These are phyloP conservation scores for Hydractinia symbiolongicarpus DNA, from an alignment of 30 jellyfish, hydroid and myxozoan species.

Conservation along the genomic window DNA sequence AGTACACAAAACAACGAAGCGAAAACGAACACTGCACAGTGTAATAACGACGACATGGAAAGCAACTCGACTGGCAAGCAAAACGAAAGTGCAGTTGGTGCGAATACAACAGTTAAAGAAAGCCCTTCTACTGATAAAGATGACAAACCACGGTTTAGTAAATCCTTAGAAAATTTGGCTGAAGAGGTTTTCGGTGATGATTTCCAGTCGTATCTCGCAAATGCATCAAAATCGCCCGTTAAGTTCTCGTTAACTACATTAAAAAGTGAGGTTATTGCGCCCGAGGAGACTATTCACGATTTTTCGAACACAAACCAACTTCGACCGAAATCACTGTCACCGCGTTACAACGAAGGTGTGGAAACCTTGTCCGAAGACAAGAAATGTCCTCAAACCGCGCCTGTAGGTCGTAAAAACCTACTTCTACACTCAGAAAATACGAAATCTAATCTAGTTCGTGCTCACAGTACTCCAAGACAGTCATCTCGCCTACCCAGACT, in stretches of 20 bases:
- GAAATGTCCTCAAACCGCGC: background rate
- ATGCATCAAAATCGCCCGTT: conserved; percentile 25
- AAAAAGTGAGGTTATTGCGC: background rate
- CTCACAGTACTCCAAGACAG: conserved; percentile 9
- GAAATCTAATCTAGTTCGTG: background rate
- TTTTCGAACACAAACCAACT: background rate
- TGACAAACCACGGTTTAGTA: conserved; percentile 25
- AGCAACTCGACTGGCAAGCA: background rate
- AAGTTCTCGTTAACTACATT: conserved; percentile 17
- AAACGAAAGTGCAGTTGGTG: background rate
- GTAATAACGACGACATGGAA: background rate
- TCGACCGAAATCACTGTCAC: conserved; percentile 1
- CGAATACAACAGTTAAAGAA: background rate
- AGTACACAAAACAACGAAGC: no score
- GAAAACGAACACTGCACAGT: no score
- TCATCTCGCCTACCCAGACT: background rate
- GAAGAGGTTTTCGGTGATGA: conserved; percentile 50
- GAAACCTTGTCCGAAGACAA: background rate
- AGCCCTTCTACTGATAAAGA: background rate
- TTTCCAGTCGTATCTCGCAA: conserved; percentile 12
- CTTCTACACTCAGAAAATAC: background rate
- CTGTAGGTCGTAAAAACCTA: background rate
- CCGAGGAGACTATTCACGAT: background rate
- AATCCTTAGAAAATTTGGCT: conserved; percentile 39
- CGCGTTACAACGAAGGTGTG: conserved; percentile 2